These are phyloP conservation scores for Drosophila auraria DNA, from an alignment of 1,140 invertebrate genomes.

Conservation along the genomic window DNA sequence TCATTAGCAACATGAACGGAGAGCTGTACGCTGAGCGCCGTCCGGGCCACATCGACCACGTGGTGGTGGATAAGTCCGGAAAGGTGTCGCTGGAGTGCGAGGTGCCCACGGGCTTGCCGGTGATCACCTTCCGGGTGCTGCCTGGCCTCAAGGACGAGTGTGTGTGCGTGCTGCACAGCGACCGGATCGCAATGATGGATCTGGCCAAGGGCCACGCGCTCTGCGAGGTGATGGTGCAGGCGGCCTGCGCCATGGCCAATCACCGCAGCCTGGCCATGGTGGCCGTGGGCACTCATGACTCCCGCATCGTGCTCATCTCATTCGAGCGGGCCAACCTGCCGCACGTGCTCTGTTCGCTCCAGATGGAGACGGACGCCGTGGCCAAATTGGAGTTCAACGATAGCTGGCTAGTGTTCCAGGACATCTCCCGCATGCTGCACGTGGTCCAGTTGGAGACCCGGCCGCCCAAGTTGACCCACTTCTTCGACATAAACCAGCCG, in stretches of 20 bases:
- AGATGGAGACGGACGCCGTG: constrained; percentile 10
- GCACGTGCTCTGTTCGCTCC: constrained; percentile 30
- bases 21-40: constrained; percentile 55
- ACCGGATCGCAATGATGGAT: constrained; percentile 57
- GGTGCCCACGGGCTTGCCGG: constrained; percentile 16
- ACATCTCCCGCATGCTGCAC: constrained; percentile 41
- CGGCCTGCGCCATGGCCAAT: constrained; percentile 22
- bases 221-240: constrained; percentile 26
- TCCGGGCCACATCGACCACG: constrained; percentile 51
- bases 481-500: constrained; percentile 32
- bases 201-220: constrained; percentile 34
- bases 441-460: constrained; percentile 57
- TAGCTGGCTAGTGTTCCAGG: constrained; percentile 52
- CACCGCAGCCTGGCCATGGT: constrained; percentile 55
- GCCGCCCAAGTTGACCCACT: constrained; percentile 55
- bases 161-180: constrained; percentile 46
- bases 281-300: constrained; percentile 56
- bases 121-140: constrained; percentile 48
- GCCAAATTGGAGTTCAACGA: constrained; percentile 53
- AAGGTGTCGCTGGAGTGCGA: constrained; percentile 13
- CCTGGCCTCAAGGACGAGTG: constrained; percentile 69
- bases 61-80: constrained; percentile 30
- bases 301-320: constrained; percentile 45
- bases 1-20: constrained; percentile 61
- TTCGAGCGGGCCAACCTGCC: constrained; percentile 53